Conservation (phyloP, 2,113 vertebrate genomes). For the Caranx ignobilis region DNA sequence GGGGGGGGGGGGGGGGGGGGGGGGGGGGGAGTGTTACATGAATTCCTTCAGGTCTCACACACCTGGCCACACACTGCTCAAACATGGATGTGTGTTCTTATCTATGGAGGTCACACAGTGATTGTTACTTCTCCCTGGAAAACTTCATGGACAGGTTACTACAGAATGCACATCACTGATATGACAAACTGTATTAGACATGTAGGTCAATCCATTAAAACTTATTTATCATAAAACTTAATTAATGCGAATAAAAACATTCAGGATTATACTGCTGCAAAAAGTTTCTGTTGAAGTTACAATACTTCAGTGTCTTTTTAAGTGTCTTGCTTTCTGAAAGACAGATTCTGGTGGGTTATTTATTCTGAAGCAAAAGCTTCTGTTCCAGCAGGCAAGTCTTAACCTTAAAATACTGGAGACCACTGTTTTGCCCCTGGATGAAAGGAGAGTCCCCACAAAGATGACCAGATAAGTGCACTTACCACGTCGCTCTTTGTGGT, state of each 20-base stretch:
- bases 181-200: background rate
- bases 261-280: background rate
- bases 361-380: too few relatives aligned
- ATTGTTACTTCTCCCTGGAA: background rate
- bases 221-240: background rate
- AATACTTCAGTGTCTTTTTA: too few relatives aligned
- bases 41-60: slow-evolving; percentile 21
- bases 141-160: background rate
- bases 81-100: slow-evolving; percentile 23
- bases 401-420: background rate
- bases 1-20: background rate
- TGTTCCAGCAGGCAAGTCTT: background rate
- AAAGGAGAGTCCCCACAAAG: too few relatives aligned
- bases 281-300: background rate
- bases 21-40: background rate
- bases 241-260: background rate
- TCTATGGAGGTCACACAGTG: slow-evolving; percentile 11
- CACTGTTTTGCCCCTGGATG: too few relatives aligned
- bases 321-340: too few relatives aligned
- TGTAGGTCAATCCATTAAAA: background rate
- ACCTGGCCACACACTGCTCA: slow-evolving; percentile 7
- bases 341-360: background rate
- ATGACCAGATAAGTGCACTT: slow-evolving; percentile 22
- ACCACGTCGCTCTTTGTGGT: slow-evolving; percentile 96
- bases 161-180: slow-evolving; percentile 26